A percentile compares a stretch with the other conserved stretches of the same genome.
phyloP scores from a whole-genome alignment of 2,113 vertebrate genomes.

The Dipodomys ordii region DNA sequence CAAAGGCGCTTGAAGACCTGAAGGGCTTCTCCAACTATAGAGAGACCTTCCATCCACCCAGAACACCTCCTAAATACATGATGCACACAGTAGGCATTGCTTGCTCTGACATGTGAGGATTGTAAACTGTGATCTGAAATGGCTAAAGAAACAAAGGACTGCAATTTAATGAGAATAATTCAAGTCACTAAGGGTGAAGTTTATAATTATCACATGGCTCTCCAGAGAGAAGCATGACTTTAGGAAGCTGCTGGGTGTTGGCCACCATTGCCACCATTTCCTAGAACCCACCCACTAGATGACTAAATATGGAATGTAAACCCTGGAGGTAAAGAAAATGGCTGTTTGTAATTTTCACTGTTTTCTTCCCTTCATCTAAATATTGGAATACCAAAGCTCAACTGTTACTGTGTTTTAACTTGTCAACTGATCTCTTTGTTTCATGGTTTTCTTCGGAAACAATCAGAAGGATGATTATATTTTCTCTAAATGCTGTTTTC shows the following conservation, averaged over 20 bases:
- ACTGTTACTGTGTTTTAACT: not conserved
- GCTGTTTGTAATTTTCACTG: not conserved
- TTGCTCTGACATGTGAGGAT: not conserved
- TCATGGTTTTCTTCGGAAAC: conserved; percentile 14
- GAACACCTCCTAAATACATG: not conserved
- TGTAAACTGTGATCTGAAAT: not conserved
- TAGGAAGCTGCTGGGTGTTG: not conserved
- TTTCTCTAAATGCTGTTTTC: not conserved
- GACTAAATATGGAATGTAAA: not conserved
- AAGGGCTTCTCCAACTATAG: not conserved
- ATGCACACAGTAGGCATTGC: not conserved
- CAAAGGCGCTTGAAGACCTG: not conserved
- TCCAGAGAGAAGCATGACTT: not conserved
- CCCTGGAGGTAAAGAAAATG: not conserved
- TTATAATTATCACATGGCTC: not conserved
- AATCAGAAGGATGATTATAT: not conserved
- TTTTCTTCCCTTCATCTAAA: not conserved
- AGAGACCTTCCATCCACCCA: not conserved
- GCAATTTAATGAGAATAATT: not conserved
- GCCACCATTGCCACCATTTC: not conserved
- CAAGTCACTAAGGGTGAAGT: not conserved
- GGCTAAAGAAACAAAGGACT: not conserved
- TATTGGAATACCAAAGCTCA: not conserved
- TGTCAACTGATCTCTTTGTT: not conserved
- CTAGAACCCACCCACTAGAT: not conserved